Conservation (phyloP, 2,888 invertebrate species). For the Cryptus viduatorius region DNA sequence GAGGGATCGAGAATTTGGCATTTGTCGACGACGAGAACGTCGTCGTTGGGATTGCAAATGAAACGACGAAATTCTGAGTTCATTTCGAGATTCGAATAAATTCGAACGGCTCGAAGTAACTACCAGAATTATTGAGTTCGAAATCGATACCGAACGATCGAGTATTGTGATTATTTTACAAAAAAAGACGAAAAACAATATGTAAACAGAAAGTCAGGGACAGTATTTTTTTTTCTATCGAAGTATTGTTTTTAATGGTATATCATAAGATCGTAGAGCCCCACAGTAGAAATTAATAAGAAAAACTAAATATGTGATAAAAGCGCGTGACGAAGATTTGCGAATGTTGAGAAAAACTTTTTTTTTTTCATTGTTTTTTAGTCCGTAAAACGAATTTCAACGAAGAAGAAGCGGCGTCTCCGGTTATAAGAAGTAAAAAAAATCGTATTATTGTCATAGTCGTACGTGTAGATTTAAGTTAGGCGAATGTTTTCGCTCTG, state of each 20-base stretch:
- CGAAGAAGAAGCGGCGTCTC: constrained; percentile 28
- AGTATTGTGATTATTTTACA: constrained; percentile 33
- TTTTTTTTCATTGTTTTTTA: neutral
- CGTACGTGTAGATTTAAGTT: constrained; percentile 39
- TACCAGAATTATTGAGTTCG: neutral
- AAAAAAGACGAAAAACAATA: constrained; percentile 18
- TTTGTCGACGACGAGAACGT: constrained; percentile 70
- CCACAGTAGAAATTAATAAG: neutral
- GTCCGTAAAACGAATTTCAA: neutral
- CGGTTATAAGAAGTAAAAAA: constrained; percentile 19
- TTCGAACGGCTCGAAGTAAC: neutral
- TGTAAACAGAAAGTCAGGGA: constrained; percentile 43
- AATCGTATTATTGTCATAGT: constrained; percentile 43
- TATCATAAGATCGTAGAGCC: constrained; percentile 7
- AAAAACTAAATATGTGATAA: constrained; percentile 48
- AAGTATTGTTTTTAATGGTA: constrained; percentile 50
- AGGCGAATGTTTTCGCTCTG: constrained; percentile 41
- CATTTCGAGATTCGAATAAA: neutral
- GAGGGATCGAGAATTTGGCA: constrained; percentile 66
- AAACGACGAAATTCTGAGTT: constrained; percentile 70
- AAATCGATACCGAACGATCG: neutral
- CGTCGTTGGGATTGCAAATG: constrained; percentile 6
- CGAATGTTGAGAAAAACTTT: neutral
- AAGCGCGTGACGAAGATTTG: constrained; percentile 29
- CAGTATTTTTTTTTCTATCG: constrained; percentile 57